Conservation (phyloP, 2,888 invertebrate genomes). For the Amiota mariae region DNA sequence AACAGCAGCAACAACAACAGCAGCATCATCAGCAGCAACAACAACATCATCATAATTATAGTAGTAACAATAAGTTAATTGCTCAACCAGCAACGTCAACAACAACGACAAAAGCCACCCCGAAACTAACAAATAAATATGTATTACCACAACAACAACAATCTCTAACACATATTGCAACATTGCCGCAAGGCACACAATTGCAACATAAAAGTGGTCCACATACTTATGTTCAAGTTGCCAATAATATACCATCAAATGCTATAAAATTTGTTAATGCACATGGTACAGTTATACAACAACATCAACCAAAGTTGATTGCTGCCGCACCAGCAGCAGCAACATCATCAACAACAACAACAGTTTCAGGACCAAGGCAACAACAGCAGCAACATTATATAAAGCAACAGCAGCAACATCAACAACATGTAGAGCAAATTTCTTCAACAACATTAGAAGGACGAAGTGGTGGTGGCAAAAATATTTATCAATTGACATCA, state of each 20-base stretch:
- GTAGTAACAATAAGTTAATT: slow-evolving; percentile 30
- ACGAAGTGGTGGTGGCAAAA: slow-evolving; percentile 43
- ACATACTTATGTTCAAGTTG: not conserved
- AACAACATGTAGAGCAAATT: slow-evolving; percentile 43
- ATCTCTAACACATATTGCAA: slow-evolving; percentile 55
- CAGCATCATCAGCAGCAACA: slow-evolving; percentile 51
- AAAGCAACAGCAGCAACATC: slow-evolving; percentile 40
- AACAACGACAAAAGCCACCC: slow-evolving; percentile 40
- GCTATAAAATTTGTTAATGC: slow-evolving; percentile 73
- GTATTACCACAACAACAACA: slow-evolving; percentile 57
- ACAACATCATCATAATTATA: slow-evolving; percentile 40
- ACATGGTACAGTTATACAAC: slow-evolving; percentile 72
- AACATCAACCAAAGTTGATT: slow-evolving; percentile 54
- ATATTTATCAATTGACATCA: slow-evolving; percentile 49
- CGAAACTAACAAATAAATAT: slow-evolving; percentile 63
- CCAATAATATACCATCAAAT: slow-evolving; percentile 40
- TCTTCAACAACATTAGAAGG: slow-evolving; percentile 45
- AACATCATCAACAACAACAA: slow-evolving; percentile 29
- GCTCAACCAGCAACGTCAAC: slow-evolving; percentile 44
- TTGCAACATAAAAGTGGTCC: slow-evolving; percentile 62
- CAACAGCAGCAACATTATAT: slow-evolving; percentile 40
- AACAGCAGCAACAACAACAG: slow-evolving; percentile 48
- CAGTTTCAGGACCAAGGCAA: slow-evolving; percentile 44
- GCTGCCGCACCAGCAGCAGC: too few relatives aligned
- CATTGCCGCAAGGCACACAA: slow-evolving; percentile 67